phyloP scores from a whole-genome alignment of 2,888 invertebrate genomes.

The Maniola hyperantus region DNA sequence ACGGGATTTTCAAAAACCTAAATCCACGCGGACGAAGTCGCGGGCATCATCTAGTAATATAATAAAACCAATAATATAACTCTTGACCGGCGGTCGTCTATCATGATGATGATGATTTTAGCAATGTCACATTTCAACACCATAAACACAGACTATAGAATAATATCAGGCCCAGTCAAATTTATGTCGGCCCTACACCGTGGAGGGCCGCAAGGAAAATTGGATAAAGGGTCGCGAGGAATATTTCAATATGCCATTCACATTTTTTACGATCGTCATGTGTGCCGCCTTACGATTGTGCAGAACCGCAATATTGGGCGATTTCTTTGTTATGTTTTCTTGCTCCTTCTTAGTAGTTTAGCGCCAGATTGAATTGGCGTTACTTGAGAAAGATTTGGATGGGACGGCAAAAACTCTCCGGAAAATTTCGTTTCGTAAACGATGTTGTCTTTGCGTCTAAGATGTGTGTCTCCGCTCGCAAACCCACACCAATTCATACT shows the following conservation, averaged over 20 bases:
- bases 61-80: too few species aligned
- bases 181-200: conserved; percentile 67
- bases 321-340: conserved; percentile 55
- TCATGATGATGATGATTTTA: not conserved
- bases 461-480: too few species aligned
- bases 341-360: conserved; percentile 56
- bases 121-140: not conserved
- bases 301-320: conserved; percentile 68
- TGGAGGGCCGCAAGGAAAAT: conserved; percentile 61
- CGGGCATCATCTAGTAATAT: too few species aligned
- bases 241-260: conserved; percentile 80
- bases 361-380: conserved; percentile 44
- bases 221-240: conserved; percentile 73
- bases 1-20: too few species aligned
- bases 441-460: too few species aligned
- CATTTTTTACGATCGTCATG: conserved; percentile 78
- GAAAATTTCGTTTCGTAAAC: not conserved
- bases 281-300: conserved; percentile 69
- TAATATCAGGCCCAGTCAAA: conserved; percentile 60
- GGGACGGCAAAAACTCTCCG: not conserved
- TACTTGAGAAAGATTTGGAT: conserved; percentile 1
- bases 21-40: too few species aligned
- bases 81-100: too few species aligned
- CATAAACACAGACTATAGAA: conserved; percentile 35
- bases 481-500: too few species aligned